phyloP scores from a whole-genome alignment of 2,113 vertebrate genomes.

The Lepisosteus oculatus region DNA sequence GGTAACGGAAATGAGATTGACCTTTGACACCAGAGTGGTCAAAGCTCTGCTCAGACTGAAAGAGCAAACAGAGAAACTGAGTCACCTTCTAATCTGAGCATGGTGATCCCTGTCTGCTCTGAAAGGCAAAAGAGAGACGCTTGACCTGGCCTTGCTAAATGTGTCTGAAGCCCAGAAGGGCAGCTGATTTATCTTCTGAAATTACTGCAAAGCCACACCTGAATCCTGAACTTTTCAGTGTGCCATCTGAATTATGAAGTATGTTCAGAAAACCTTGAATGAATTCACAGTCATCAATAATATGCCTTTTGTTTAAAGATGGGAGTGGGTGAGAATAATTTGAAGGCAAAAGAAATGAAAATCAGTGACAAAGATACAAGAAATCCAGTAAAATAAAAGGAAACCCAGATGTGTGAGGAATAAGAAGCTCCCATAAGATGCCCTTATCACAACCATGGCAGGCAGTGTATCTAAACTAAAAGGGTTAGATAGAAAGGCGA shows the following conservation, averaged over 20 bases:
- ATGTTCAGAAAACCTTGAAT: background rate
- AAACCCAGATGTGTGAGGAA: background rate
- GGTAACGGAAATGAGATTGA: too few species aligned
- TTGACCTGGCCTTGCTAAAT: background rate
- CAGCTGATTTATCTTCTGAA: background rate
- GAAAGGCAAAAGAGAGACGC: background rate
- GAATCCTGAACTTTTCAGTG: background rate
- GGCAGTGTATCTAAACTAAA: constrained; percentile 10
- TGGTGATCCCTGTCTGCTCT: background rate
- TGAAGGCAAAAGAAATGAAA: too few species aligned
- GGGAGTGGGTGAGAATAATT: background rate
- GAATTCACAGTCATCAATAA: background rate
- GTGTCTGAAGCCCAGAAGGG: background rate
- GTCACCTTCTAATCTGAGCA: constrained; percentile 2
- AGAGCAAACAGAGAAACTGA: background rate
- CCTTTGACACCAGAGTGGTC: too few species aligned
- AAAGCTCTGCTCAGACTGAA: background rate
- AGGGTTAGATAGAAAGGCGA: constrained; percentile 38
- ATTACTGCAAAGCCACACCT: background rate
- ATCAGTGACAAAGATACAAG: background rate
- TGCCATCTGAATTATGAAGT: background rate
- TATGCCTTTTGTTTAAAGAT: background rate
- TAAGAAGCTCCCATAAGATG: constrained; percentile 10
- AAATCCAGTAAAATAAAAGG: background rate
- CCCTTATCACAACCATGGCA: constrained; percentile 14